A percentile compares a stretch with the other conserved stretches of the same genome.
Evolutionary conservation across 1,140 invertebrate species (phyloP).

Genomic region (Branchinecta lindahli): DNA sequence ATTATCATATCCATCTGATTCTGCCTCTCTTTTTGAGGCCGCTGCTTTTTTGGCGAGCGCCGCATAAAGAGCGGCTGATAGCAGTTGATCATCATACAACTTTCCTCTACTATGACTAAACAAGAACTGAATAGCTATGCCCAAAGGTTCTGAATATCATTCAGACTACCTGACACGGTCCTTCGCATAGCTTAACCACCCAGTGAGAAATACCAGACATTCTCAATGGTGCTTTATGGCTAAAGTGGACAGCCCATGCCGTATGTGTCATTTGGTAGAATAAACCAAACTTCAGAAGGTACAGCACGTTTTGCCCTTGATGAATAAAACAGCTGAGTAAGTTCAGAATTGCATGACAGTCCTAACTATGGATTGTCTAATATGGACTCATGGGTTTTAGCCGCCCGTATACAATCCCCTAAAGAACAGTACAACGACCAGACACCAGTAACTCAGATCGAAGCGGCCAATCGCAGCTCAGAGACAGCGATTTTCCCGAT

Average conservation of each 20-base stretch:
- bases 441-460: no score
- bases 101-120: neutral
- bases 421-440: no score
- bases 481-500: no score
- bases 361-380: no score
- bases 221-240: neutral
- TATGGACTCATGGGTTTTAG: no score
- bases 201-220: neutral
- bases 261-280: no score
- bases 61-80: neutral
- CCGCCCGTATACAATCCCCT: no score
- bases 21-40: neutral
- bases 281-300: no score
- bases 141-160: neutral
- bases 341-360: no score
- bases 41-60: neutral
- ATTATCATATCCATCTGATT: neutral
- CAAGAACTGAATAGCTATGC: constrained; percentile 1
- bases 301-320: no score
- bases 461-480: no score
- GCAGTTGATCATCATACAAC: neutral
- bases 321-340: no score
- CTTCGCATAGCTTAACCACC: neutral
- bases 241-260: neutral
- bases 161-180: neutral